Evolutionary conservation across 2,113 vertebrate genomes (phyloP).

Genomic region (Delphinus delphis): DNA sequence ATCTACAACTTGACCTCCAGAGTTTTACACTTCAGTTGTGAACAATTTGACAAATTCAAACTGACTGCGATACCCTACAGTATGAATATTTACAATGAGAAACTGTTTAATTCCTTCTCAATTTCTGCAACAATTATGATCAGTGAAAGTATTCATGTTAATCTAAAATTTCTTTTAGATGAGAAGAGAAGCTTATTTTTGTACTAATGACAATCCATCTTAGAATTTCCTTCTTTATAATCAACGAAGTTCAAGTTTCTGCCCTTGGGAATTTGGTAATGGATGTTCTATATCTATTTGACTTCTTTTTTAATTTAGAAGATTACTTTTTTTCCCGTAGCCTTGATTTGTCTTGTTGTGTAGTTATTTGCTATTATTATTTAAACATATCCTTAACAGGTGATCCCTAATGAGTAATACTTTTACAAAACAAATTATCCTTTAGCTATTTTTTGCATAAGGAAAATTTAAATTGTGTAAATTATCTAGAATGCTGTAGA

Average conservation of each 20-base stretch:
- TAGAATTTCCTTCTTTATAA: conserved; percentile 28
- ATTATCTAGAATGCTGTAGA: not conserved
- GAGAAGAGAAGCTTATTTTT: not conserved
- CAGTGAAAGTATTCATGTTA: not conserved
- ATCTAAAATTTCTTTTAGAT: not conserved
- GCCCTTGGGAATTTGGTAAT: conserved; percentile 48
- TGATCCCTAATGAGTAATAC: not conserved
- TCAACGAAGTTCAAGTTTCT: not conserved
- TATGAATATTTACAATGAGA: not conserved
- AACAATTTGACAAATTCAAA: not conserved
- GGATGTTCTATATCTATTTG: not conserved
- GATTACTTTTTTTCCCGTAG: not conserved
- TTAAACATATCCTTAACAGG: conserved; percentile 54
- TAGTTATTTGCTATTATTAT: conserved; percentile 46
- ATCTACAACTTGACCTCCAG: not conserved
- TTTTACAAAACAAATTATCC: conserved; percentile 14
- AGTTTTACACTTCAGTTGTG: not conserved
- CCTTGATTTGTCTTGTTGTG: conserved; percentile 25
- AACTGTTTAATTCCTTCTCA: not conserved
- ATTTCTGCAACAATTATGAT: not conserved
- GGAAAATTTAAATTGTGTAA: not conserved
- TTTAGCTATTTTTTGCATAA: not conserved
- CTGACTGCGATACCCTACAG: not conserved
- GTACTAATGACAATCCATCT: not conserved
- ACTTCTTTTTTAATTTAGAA: conserved; percentile 23